phyloP scores from a whole-genome alignment of 2,113 vertebrate genomes.

The Ursus arctos region DNA sequence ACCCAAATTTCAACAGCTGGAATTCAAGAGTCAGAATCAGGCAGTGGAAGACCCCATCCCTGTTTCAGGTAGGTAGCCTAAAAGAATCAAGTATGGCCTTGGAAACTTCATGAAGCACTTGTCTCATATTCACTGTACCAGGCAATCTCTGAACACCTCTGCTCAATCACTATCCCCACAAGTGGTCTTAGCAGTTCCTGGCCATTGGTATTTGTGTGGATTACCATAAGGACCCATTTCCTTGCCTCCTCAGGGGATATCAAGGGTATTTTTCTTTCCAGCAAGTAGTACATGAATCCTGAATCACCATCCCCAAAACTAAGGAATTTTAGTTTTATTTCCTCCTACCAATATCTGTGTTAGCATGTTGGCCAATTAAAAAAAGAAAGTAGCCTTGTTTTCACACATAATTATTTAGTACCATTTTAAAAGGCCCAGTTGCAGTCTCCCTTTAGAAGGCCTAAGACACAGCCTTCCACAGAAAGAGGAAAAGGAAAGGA shows the following conservation, averaged over 20 bases:
- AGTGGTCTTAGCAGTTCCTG: not conserved
- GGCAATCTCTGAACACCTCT: not conserved
- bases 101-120: not conserved
- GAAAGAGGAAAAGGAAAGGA: not conserved
- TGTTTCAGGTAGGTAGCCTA: too few species aligned
- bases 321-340: constrained; percentile 5
- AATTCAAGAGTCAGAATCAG: not conserved
- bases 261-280: not conserved
- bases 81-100: not conserved
- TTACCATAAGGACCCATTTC: not conserved
- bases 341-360: constrained; percentile 1
- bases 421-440: not conserved
- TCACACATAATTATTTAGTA: not conserved
- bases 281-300: not conserved
- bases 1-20: not conserved
- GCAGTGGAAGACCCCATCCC: not conserved
- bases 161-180: not conserved
- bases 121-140: not conserved
- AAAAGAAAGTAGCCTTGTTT: not conserved
- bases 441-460: not conserved
- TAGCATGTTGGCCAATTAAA: not conserved
- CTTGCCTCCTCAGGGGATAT: not conserved
- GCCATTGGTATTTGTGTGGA: not conserved
- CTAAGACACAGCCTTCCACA: constrained; percentile 8
- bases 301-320: constrained; percentile 20